Percentiles rank a stretch among this genome's conserved stretches.
These are phyloP conservation scores for Lepas anatifera DNA, from an alignment of 2,888 invertebrate genomes.

Conservation along the genomic window DNA sequence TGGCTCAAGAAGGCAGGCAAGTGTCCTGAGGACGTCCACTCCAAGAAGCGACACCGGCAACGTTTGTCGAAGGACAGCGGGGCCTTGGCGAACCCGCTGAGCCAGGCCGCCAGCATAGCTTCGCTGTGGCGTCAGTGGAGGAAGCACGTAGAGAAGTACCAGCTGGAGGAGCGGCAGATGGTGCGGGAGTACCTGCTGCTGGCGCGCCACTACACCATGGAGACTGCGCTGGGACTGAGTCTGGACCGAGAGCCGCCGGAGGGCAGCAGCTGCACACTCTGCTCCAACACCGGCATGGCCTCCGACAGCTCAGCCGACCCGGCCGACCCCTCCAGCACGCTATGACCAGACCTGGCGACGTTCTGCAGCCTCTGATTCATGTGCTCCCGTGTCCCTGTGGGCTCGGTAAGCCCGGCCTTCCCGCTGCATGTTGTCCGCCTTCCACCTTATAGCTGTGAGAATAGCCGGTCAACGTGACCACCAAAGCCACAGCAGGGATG, in stretches of 20 bases:
- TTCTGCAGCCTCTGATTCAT: no score
- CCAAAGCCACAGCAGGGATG: no score
- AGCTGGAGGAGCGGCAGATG: neutral
- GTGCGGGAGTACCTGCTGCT: conserved; percentile 1
- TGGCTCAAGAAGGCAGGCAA: neutral
- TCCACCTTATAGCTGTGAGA: no score
- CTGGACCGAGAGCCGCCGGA: conserved; percentile 1
- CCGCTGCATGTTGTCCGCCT: no score
- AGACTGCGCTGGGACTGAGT: conserved; percentile 2
- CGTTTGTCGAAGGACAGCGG: neutral
- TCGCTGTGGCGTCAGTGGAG: neutral
- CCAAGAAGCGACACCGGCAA: neutral
- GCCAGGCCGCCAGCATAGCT: neutral
- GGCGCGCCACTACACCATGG: conserved; percentile 2
- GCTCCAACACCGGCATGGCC: neutral
- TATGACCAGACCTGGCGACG: no score
- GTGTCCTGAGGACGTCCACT: neutral
- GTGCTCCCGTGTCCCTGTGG: no score
- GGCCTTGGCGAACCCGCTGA: neutral
- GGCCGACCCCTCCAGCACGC: no score
- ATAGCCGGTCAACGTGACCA: no score
- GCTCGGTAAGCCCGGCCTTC: no score
- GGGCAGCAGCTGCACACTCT: neutral
- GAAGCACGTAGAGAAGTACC: neutral
- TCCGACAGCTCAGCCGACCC: neutral